These are phyloP conservation scores for Anguilla megastoma DNA, from an alignment of 2,797 vertebrate species.

Conservation along the genomic window DNA sequence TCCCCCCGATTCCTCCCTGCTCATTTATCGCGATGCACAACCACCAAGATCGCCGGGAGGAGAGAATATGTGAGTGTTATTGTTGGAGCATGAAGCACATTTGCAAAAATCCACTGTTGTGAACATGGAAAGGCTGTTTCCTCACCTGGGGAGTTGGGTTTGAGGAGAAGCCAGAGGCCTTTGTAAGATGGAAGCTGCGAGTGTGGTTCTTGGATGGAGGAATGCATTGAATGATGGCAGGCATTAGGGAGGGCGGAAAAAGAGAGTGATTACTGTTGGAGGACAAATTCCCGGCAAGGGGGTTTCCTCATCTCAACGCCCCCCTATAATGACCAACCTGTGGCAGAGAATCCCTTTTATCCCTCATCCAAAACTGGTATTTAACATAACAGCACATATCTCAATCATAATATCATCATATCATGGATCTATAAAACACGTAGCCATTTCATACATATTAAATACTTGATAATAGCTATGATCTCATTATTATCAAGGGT, in stretches of 20 bases:
- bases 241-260: not conserved
- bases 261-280: conserved; percentile 21
- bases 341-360: not conserved
- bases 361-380: not conserved
- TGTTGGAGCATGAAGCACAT: conserved; percentile 14
- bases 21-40: not conserved
- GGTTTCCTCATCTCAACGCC: not conserved
- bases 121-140: not conserved
- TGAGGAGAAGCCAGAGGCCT: conserved; percentile 13
- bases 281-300: not conserved
- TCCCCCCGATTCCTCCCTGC: not conserved
- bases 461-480: not conserved
- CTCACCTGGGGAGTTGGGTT: not conserved
- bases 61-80: conserved; percentile 2
- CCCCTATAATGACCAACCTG: not conserved
- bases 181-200: conserved; percentile 9
- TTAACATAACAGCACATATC: not conserved
- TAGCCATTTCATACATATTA: not conserved
- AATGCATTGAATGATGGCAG: not conserved
- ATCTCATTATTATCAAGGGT: not conserved
- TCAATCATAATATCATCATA: not conserved
- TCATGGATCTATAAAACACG: not conserved
- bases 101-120: not conserved
- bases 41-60: not conserved
- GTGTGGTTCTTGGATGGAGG: conserved; percentile 18